Conservation (phyloP, 2,797 vertebrate genomes). For the Pyrocephalus nanus region DNA sequence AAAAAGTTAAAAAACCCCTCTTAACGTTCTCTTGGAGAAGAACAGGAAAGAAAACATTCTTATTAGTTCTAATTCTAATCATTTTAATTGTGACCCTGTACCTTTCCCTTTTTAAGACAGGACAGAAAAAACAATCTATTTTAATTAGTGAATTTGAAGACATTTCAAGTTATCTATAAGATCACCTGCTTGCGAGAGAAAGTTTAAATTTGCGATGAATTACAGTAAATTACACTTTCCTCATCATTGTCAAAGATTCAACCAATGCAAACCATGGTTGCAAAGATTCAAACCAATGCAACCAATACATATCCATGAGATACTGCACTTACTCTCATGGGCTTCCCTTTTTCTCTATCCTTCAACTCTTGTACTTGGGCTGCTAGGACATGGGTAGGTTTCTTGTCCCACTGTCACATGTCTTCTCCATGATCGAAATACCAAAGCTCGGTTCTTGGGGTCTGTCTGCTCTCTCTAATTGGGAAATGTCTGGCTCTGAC, state of each 20-base stretch:
- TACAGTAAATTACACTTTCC: neutral
- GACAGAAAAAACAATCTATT: neutral
- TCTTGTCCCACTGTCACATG: too few relatives aligned
- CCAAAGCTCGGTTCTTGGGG: too few relatives aligned
- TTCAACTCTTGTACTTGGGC: too few relatives aligned
- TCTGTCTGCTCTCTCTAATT: too few relatives aligned
- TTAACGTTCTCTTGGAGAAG: neutral
- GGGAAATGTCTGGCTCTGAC: too few relatives aligned
- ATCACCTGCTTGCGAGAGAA: neutral
- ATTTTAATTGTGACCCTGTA: neutral
- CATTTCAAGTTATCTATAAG: neutral
- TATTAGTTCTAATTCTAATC: neutral
- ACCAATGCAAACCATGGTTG: neutral
- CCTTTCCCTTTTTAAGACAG: neutral
- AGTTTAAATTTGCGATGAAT: neutral
- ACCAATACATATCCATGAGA: too few relatives aligned
- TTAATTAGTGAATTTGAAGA: neutral
- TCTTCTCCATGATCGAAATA: too few relatives aligned
- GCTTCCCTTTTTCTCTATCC: too few relatives aligned
- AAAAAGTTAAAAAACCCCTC: neutral
- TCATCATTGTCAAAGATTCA: neutral
- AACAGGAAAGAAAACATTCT: neutral
- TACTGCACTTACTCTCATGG: too few relatives aligned
- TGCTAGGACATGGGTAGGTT: too few relatives aligned
- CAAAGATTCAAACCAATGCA: too few relatives aligned